Base-by-base conservation (phyloP, 2,797 vertebrate genomes). In the Hafferia zeledoni region DNA sequence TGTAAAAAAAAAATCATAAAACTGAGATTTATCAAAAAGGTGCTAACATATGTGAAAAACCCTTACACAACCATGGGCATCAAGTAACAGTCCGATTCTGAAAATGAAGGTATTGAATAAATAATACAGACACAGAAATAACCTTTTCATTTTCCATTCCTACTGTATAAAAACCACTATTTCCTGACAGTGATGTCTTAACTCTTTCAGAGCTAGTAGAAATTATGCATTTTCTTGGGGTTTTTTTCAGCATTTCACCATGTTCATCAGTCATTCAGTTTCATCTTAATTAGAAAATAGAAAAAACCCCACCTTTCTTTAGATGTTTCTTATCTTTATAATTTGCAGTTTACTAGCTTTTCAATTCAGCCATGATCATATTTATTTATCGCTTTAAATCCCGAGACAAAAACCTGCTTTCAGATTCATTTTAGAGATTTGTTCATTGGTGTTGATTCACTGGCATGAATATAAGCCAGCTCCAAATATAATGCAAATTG, bases 1-100 rank as follows among this genome's bases (percentile, higher is more conserved):
- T 77, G n/a, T 84, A 83, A 87, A 93, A 88, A 37, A 39, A 41
- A 78, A 52, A 27, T 80, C 2, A 53, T 80, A 83, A 96, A 78
- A 57, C 13, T 84, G 9, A 59, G 11, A 37, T 89, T 64, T 83
- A 56, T 39, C 31, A 13, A 78, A 90, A 37, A 65, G 2, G 3
- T 56, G 18, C 60, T 83, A 63, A 46, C 7, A 33, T 24, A 46
- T 0, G 0, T 85, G 53, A 65, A 81, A 82, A 90, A 31, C 4
- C 5, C 74, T n/a, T 61, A 27, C 13, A 39, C 3, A 75, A n/a
- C 50, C 6, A 35, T 22, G 4, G 12, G 5, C 49, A 63, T 74
- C 77, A 89, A 87, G 31, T 53, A 75, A 49, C 8, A 47, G 50
- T 30, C 28, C 70, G 11, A 83, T 89, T 89, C 61, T 90, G 63